Base-by-base conservation (phyloP, 2,113 vertebrate genomes). In the Seriola rivoliana region DNA sequence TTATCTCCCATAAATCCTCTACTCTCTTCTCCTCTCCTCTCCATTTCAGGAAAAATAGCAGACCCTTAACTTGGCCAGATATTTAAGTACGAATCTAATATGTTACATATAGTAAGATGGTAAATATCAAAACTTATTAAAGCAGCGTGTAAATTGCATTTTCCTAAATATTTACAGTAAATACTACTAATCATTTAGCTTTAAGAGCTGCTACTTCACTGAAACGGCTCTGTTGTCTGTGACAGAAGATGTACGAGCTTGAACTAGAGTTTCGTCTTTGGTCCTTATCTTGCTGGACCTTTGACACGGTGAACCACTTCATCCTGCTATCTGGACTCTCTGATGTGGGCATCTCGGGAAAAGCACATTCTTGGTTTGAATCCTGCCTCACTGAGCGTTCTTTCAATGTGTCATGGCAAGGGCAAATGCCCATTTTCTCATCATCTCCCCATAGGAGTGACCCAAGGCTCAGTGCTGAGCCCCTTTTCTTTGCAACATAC, bases 1-100 rank as follows among this genome's bases (percentile, higher is more conserved):
- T 67, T 67, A 75, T 75, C 60, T 48, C 66, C 54, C 21, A 25
- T 58, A 75, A 80, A 19, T 71, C 34, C 19, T 70, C 64, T 21
- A 4, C 8, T 44, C 19, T 80, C 16, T 4, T 11, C 54, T 57
- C n/a, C 50, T 54, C 48, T 46, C 12, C 11, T 12, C 48, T 50
- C 48, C 29, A 2, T 29, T 29, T 29, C 29, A 29, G 29, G 29
- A 2, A 29, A 29, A 29, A 29, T 29, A 29, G 29, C 29, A 29
- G 29, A 29, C 29, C 29, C 29, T 29, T 29, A 29, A 29, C 29
- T 29, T 29, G 29, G 29, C 2, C 29, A 29, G 29, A 29, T 29
- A 29, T 29, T 29, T 29, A 29, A 29, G 29, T 29, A 29, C 29
- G 29, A 29, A 29, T 29, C 29, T 29, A 29, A 29, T 29, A 29